Conservation (phyloP, 2,113 vertebrate species). For the Accipiter virgatus region DNA sequence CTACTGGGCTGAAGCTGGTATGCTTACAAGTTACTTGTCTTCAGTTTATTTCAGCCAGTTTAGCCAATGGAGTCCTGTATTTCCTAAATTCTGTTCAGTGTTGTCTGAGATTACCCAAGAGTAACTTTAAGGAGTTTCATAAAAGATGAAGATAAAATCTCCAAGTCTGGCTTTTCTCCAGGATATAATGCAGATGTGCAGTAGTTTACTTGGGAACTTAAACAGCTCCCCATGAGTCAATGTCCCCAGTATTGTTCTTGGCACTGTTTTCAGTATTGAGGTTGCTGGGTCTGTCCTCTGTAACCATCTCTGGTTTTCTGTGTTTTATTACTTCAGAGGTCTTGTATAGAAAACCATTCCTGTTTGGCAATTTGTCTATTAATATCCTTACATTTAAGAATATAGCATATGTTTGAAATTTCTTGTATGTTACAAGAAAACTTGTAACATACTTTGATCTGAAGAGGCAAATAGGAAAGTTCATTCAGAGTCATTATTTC, state of each 20-base stretch:
- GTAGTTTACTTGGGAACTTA: neutral
- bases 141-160: neutral
- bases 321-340: neutral
- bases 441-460: neutral
- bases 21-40: neutral
- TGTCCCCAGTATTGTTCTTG: neutral
- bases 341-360: neutral
- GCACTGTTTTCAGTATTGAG: neutral
- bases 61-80: neutral
- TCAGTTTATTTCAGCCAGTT: neutral
- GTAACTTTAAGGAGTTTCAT: neutral
- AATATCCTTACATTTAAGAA: neutral
- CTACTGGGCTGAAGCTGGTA: neutral
- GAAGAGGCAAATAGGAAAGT: neutral
- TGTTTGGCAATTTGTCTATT: neutral
- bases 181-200: slow-evolving; percentile 9
- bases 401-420: neutral
- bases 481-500: neutral
- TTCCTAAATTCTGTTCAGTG: neutral
- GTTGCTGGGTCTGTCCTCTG: neutral
- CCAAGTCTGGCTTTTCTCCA: neutral
- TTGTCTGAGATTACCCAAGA: neutral
- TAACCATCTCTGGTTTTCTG: slow-evolving; percentile 3
- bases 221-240: slow-evolving; percentile 30
- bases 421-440: neutral